A percentile compares a stretch with the other conserved stretches of the same genome.
Conservation (phyloP, 1,140 invertebrate genomes). For the Pachypeltis micranthus region DNA sequence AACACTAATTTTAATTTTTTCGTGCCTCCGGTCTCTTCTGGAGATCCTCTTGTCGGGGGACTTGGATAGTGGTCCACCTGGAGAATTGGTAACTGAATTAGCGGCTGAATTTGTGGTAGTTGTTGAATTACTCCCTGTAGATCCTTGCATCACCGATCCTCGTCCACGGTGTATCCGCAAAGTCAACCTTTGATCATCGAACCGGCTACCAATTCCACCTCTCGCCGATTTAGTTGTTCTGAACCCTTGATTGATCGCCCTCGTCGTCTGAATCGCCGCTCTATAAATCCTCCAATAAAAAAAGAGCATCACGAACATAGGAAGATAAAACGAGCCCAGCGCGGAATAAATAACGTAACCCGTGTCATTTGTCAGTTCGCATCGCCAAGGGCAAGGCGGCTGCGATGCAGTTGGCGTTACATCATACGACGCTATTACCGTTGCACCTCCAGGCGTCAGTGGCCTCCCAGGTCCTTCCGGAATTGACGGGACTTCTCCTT, state of each 20-base stretch:
- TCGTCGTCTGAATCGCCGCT: slow-evolving; percentile 77
- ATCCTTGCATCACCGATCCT: slow-evolving; percentile 43
- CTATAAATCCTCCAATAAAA: slow-evolving; percentile 93
- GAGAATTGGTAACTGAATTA: slow-evolving; percentile 26
- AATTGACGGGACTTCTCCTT: slow-evolving; percentile 26
- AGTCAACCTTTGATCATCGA: slow-evolving; percentile 78
- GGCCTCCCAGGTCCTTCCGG: slow-evolving; percentile 8
- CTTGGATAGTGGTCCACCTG: slow-evolving; percentile 14
- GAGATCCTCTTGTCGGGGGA: slow-evolving; percentile 16
- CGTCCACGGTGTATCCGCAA: slow-evolving; percentile 80
- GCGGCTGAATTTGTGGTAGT: slow-evolving; percentile 22
- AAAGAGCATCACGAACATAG: slow-evolving; percentile 91
- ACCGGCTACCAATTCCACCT: slow-evolving; percentile 47
- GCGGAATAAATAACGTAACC: slow-evolving; percentile 78
- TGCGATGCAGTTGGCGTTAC: background rate
- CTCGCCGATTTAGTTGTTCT: slow-evolving; percentile 69
- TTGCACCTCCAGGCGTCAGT: slow-evolving; percentile 9
- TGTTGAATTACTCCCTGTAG: slow-evolving; percentile 40
- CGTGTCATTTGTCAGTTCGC: slow-evolving; percentile 79
- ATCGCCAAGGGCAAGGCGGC: slow-evolving; percentile 63
- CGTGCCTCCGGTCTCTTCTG: slow-evolving; percentile 35
- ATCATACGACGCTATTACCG: background rate
- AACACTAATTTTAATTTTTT: slow-evolving; percentile 68
- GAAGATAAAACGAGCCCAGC: slow-evolving; percentile 89
- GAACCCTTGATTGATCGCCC: slow-evolving; percentile 83